Percentiles rank a stretch among this genome's conserved stretches.
Conservation (phyloP, 2,113 vertebrate genomes). For the Gallinago paraguaiae region DNA sequence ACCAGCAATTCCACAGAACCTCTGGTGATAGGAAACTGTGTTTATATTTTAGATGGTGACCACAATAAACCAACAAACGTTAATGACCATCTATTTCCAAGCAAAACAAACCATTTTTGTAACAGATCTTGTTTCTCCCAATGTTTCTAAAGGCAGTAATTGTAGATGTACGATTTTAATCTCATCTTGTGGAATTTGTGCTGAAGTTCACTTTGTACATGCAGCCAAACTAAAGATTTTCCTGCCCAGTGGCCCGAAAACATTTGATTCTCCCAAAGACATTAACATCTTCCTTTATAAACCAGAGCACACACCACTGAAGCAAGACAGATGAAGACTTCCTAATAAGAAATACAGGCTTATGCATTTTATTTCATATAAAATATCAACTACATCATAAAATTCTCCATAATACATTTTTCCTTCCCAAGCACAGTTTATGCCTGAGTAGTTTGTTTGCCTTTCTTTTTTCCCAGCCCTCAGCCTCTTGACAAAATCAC, state of each 20-base stretch:
- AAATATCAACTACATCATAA: background rate
- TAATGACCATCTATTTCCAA: background rate
- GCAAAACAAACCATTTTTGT: slow-evolving; percentile 35
- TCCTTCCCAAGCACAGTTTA: background rate
- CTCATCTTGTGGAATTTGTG: background rate
- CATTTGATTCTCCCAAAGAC: background rate
- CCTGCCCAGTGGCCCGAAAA: slow-evolving; percentile 3
- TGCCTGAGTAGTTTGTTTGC: background rate
- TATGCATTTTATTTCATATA: background rate
- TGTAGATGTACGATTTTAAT: slow-evolving; percentile 14
- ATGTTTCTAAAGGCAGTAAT: background rate
- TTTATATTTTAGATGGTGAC: background rate
- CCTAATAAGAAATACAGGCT: background rate
- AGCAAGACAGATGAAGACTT: background rate
- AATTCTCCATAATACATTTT: background rate
- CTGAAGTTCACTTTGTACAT: slow-evolving; percentile 19
- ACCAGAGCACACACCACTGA: background rate
- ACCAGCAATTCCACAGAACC: background rate
- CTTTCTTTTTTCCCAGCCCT: background rate
- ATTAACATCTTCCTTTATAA: background rate
- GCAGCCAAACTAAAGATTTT: slow-evolving; percentile 53
- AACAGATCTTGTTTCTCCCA: background rate
- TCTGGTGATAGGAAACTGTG: background rate
- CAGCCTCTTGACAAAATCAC: background rate
- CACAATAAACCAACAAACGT: background rate